These are phyloP conservation scores for Octodon degus DNA, from an alignment of 2,113 vertebrate genomes.

Conservation along the genomic window DNA sequence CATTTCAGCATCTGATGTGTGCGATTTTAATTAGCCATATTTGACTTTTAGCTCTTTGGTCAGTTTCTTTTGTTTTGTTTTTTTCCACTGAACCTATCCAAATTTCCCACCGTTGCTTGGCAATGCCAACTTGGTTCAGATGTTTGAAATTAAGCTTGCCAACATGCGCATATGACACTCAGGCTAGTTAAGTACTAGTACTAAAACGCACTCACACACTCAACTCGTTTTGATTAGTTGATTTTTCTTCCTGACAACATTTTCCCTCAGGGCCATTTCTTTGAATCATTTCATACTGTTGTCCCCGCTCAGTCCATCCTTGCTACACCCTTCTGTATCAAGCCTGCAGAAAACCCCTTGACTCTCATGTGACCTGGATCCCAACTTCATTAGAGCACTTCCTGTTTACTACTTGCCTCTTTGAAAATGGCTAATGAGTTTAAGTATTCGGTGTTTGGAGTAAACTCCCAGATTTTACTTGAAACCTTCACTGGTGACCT, in stretches of 20 bases:
- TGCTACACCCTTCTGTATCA: background rate
- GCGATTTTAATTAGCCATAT: background rate
- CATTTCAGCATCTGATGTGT: slow-evolving; percentile 51
- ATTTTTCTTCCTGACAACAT: slow-evolving; percentile 29
- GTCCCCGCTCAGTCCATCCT: slow-evolving; percentile 62
- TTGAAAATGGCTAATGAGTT: slow-evolving; percentile 74
- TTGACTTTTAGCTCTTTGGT: slow-evolving; percentile 61
- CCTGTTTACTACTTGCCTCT: slow-evolving; percentile 69
- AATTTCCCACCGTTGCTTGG: slow-evolving; percentile 44
- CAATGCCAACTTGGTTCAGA: slow-evolving; percentile 59
- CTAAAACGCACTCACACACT: background rate
- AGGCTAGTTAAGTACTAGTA: slow-evolving; percentile 51
- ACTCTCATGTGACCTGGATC: slow-evolving; percentile 60
- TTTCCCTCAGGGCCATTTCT: slow-evolving; percentile 65
- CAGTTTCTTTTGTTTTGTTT: slow-evolving; percentile 57
- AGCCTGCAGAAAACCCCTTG: slow-evolving; percentile 63
- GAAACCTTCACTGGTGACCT: slow-evolving; percentile 67
- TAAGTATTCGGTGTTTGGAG: slow-evolving; percentile 66
- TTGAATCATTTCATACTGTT: slow-evolving; percentile 66
- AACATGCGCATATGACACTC: slow-evolving; percentile 51
- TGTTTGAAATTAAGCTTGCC: slow-evolving; percentile 72
- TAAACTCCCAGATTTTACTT: slow-evolving; percentile 67
- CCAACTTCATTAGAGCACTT: slow-evolving; percentile 64
- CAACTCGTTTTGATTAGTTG: background rate
- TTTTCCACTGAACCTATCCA: slow-evolving; percentile 53